These are phyloP conservation scores for Dynastes maya DNA, from an alignment of 2,888 invertebrate species.

Conservation along the genomic window DNA sequence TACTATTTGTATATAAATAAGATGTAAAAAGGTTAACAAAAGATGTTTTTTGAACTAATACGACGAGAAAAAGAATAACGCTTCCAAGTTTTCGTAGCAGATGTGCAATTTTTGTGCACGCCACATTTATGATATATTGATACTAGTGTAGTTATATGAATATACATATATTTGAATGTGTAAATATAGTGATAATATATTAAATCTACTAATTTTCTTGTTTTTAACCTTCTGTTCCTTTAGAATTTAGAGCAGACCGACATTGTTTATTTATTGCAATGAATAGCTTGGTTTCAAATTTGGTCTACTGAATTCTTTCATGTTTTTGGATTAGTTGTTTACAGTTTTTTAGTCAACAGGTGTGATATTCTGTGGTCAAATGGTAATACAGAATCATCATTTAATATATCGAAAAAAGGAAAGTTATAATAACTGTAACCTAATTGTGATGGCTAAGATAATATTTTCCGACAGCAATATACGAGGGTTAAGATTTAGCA, in stretches of 20 bases:
- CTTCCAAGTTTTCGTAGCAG: constrained; percentile 45
- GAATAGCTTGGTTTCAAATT: no score
- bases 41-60: neutral
- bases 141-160: constrained; percentile 46
- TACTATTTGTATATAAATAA: constrained; percentile 46
- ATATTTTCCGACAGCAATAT: no score
- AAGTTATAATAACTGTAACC: no score
- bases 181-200: constrained; percentile 65
- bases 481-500: no score
- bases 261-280: neutral
- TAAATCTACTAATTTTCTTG: constrained; percentile 50
- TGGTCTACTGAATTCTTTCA: no score
- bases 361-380: no score
- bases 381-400: no score
- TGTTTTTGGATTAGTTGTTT: no score
- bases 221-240: constrained; percentile 49
- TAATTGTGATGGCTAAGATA: no score
- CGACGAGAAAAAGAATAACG: constrained; percentile 46
- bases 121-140: neutral
- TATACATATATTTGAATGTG: constrained; percentile 62
- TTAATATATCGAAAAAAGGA: no score
- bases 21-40: constrained; percentile 20
- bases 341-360: no score
- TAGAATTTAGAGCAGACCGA: constrained; percentile 37
- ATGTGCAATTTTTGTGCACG: constrained; percentile 48